Percentiles rank a stretch among this genome's conserved stretches.
These are phyloP conservation scores for Rhodophaea formosa DNA, from an alignment of 2,888 invertebrate species.

Conservation along the genomic window DNA sequence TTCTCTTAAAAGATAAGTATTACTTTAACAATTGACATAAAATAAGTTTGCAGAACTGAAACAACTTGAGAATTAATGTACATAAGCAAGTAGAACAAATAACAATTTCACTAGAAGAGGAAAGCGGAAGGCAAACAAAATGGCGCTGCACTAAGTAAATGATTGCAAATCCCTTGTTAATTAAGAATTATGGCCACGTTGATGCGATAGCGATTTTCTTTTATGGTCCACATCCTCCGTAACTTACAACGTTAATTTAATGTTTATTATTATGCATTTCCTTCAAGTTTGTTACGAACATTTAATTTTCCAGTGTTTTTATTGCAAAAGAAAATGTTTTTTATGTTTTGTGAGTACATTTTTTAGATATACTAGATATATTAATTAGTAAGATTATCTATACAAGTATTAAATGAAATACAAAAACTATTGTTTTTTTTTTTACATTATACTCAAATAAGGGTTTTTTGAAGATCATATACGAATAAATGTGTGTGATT, in stretches of 20 bases:
- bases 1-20: no score
- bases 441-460: no score
- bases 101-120: neutral
- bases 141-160: conserved; percentile 1
- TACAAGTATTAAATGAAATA: no score
- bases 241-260: neutral
- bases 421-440: no score
- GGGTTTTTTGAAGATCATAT: no score
- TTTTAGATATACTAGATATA: no score
- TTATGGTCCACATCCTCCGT: conserved; percentile 1
- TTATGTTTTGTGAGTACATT: no score
- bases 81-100: neutral
- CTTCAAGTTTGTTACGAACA: neutral
- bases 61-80: no score
- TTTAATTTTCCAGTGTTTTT: neutral
- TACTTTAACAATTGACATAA: no score
- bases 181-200: conserved; percentile 11
- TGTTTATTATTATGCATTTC: neutral
- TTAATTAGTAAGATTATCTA: no score
- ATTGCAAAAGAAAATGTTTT: neutral
- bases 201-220: conserved; percentile 5
- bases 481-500: no score
- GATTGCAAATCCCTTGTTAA: conserved; percentile 9
- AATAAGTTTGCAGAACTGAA: neutral
- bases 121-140: neutral